phyloP scores from a whole-genome alignment of 2,888 invertebrate species.

The Spisula subtruncata region DNA sequence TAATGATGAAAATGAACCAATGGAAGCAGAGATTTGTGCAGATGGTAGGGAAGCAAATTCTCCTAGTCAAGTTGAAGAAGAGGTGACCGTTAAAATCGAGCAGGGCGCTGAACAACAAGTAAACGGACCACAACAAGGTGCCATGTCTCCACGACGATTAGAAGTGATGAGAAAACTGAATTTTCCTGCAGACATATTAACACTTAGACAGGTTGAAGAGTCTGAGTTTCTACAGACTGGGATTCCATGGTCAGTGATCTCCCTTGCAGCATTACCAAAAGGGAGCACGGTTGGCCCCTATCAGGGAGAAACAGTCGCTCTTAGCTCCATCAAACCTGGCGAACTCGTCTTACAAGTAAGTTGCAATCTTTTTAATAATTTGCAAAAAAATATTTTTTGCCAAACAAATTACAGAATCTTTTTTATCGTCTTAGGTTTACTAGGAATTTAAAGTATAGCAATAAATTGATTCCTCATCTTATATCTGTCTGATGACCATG shows the following conservation, averaged over 20 bases:
- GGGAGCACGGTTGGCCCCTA: slow-evolving; percentile 84
- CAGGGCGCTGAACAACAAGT: neutral
- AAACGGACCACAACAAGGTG: slow-evolving; percentile 43
- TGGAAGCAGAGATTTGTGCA: slow-evolving; percentile 56
- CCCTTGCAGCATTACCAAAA: slow-evolving; percentile 78
- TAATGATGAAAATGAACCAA: slow-evolving; percentile 67
- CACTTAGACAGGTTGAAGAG: slow-evolving; percentile 79
- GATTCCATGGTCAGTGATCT: slow-evolving; percentile 80
- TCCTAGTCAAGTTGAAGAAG: slow-evolving; percentile 32
- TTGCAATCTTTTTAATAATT: neutral
- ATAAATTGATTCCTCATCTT: neutral
- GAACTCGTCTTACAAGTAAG: slow-evolving; percentile 82
- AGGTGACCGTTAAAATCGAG: slow-evolving; percentile 45
- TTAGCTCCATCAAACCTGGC: slow-evolving; percentile 80
- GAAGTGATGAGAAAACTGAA: slow-evolving; percentile 77
- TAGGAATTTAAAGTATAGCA: slow-evolving; percentile 16
- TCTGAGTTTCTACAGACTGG: slow-evolving; percentile 77
- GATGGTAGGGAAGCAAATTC: slow-evolving; percentile 36
- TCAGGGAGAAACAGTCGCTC: slow-evolving; percentile 79
- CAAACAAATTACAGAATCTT: neutral
- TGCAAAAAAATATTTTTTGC: neutral
- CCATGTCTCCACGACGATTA: slow-evolving; percentile 50
- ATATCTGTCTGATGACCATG: neutral
- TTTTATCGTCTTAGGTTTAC: slow-evolving; percentile 5
- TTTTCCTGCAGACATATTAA: slow-evolving; percentile 80